Base-by-base conservation (phyloP, 2,113 vertebrate species). In the Syngnathus typhle region DNA sequence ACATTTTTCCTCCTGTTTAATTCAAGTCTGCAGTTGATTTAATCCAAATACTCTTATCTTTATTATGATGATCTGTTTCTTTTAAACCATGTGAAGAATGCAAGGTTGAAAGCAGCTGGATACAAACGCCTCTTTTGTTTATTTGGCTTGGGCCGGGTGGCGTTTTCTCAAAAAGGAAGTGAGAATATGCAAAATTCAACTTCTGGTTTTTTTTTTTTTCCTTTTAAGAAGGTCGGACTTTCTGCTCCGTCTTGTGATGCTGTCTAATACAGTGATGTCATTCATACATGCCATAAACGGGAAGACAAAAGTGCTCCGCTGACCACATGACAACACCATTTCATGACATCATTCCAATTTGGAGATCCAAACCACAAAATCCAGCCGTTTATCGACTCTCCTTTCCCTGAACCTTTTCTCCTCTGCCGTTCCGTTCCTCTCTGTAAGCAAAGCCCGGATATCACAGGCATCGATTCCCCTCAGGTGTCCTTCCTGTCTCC, bases 401-500 rank as follows among this genome's bases (percentile, higher is more conserved):
- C 69, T 73, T 85, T 86, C 84, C 72, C 69, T 85, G 85, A 87
- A 88, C 80, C 75, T 71, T 77, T 49, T 82, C 71, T 68, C 78
- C 63, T 54, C 63, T 39, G 51, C 44, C 71, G 73, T 74, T 23
- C 60, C 67, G 64, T 43, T 41, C 61, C 55, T 18, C 61, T 15
- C 67, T 85, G 87, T 86, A 84, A 89, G 83, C 73, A 85, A 88
- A 90, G 84, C 87, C 89, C 83, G 81, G 89, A 89, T 89, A 90
- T 89, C 90, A 88, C 82, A 82, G 87, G 77, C 87, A 90, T 91
- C 76, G 88, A 89, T 90, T 90, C 85, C 87, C 90, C 87, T 90
- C 89, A 88, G 89, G 90, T 91, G 89, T 91, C 90, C 91, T 92
- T 91, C 91, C 90, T 91, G 89, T 90, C 87, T 89, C 89, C 82